Conservation (phyloP, 2,888 invertebrate genomes). For the Xanthorhoe designata region DNA sequence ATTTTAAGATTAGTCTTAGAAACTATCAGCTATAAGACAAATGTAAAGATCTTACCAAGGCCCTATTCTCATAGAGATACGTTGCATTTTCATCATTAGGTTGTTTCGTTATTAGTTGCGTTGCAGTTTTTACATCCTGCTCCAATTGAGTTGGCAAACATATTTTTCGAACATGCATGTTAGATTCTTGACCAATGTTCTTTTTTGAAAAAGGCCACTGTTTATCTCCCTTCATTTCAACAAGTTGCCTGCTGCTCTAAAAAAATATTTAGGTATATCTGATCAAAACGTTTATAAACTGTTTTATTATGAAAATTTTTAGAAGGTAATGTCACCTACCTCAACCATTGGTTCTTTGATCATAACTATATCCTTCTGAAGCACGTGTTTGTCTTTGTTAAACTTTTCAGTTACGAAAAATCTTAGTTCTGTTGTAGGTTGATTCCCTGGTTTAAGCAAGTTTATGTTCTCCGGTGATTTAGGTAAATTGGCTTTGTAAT, state of each 20-base stretch:
- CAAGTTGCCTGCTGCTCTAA: constrained; percentile 8
- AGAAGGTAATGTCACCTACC: constrained; percentile 10
- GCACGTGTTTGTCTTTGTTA: constrained; percentile 3
- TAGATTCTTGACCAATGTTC: constrained; percentile 39
- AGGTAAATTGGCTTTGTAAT: constrained; percentile 4
- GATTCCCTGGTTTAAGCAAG: not conserved
- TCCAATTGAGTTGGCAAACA: constrained; percentile 12
- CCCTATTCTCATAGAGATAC: constrained; percentile 33
- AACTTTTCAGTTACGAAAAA: constrained; percentile 2
- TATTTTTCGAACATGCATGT: not conserved
- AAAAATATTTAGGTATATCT: not conserved
- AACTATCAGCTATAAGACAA: no score
- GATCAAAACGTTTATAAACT: not conserved
- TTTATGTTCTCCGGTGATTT: not conserved
- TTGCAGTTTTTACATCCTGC: constrained; percentile 40
- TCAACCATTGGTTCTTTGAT: constrained; percentile 23
- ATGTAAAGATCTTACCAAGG: constrained; percentile 35
- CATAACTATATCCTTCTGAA: constrained; percentile 16
- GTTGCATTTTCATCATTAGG: constrained; percentile 1
- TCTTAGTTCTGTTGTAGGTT: constrained; percentile 10
- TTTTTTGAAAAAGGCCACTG: constrained; percentile 44
- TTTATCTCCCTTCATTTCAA: constrained; percentile 11
- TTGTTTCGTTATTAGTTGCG: constrained; percentile 45
- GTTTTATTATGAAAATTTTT: not conserved
- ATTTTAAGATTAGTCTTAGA: no score